A percentile compares a stretch with the other conserved stretches of the same genome.
Evolutionary conservation across 2,888 invertebrate genomes (phyloP).

Genomic region (Clostera curtula): DNA sequence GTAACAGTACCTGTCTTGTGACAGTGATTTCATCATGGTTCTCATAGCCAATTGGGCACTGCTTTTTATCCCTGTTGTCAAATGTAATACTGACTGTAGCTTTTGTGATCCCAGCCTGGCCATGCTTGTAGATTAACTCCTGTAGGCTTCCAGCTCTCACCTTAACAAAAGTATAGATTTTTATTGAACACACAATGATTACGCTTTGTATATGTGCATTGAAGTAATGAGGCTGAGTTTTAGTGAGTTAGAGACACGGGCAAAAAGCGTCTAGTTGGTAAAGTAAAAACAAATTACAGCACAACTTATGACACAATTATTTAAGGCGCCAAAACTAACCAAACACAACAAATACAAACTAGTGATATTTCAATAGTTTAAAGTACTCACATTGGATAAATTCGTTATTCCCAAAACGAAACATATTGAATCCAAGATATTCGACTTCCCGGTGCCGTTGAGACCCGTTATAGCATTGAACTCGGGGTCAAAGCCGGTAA

Average conservation of each 20-base stretch:
- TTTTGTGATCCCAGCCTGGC: constrained; percentile 96
- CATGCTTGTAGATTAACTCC: constrained; percentile 98
- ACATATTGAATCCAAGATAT: constrained; percentile 97
- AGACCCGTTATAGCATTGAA: constrained; percentile 99
- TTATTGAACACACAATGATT: too few relatives aligned
- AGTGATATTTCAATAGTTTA: too few relatives aligned
- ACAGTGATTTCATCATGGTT: constrained; percentile 93
- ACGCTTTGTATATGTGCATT: too few relatives aligned
- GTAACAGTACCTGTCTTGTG: constrained; percentile 83
- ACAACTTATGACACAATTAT: too few relatives aligned
- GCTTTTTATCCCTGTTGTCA: constrained; percentile 88
- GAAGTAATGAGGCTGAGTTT: too few relatives aligned
- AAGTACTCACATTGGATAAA: constrained; percentile 87
- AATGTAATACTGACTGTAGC: constrained; percentile 97
- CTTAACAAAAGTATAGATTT: constrained; percentile 57
- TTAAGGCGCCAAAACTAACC: constrained; percentile 29
- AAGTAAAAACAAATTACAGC: too few relatives aligned
- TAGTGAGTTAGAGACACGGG: too few relatives aligned
- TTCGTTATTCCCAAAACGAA: constrained; percentile 97
- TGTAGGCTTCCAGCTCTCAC: constrained; percentile 92
- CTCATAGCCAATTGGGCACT: constrained; percentile 94
- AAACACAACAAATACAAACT: constrained; percentile 9
- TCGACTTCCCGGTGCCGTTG: constrained; percentile 98
- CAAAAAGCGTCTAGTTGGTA: too few relatives aligned
- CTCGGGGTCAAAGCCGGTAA: constrained; percentile 92